Evolutionary conservation across 2,113 vertebrate species (phyloP), one percentile per base, ranked within the genome.

Genomic region (Percopsis transmontana): DNA sequence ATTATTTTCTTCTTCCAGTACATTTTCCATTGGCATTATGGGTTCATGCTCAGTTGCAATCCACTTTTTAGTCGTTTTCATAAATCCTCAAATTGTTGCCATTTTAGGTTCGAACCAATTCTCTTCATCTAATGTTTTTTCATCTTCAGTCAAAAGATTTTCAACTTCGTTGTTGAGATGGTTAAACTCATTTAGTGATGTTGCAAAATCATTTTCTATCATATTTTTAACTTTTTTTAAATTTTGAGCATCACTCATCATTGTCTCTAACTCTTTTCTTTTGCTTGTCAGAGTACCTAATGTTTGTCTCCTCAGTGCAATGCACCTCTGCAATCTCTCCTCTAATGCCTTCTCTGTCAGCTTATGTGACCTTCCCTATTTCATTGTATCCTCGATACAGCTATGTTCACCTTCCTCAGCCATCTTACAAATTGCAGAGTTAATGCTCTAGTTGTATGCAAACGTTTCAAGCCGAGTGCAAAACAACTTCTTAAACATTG

Each of bases 121-220:
- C 14, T 50, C 21, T 23, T 62, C 21, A 53, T 64, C 62, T 33
- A 15, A 10, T 9, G 4, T 20, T 53, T 41, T 21, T 53, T 64
- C 62, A 51, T 64, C 48, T 41, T 52, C n/a, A 64, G 24, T n/a
- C 38, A 64, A 53, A 21, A 52, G 48, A 53, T 13, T 20, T 64
- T 8, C 2, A 18, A 64, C 48, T 40, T 64, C 11, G 8, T 20
- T 20, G 18, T 64, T 64, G 48, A 59, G 39, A 21, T 11, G 1
- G 10, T n/a, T 12, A 4, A 59, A 59, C 2, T 64, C 48, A 9
- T 4, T 45, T 14, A 21, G 4, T 9, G n/a, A 12, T 12, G 14
- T 15, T 44, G 41, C 40, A 61, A 61, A 47, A 16, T 61, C 18
- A 20, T 61, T 23, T 47, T 47, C 40, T 18, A 47, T 61, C 20